Evolutionary conservation across 2,888 invertebrate genomes (phyloP), one percentile per base, ranked within the genome.

Genomic region (Apantesis nais): DNA sequence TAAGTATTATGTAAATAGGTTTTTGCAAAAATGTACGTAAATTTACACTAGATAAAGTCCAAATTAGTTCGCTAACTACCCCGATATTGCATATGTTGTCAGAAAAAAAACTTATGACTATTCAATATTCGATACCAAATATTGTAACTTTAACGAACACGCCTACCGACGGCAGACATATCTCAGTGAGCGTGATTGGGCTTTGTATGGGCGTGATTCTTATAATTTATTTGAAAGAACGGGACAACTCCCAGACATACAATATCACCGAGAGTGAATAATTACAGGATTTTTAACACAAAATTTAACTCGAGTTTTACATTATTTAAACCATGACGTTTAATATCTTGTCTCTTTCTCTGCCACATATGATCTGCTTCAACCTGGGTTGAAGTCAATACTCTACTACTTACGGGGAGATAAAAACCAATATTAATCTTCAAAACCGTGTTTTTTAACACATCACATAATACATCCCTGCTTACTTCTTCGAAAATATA

Each of bases 211-310:
- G n/a, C 52, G 52, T 52, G 52, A 52, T 52, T 52, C 22, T n/a
- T 9, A 52, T 52, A n/a, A 52, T 52, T 52, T n/a, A 52, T 52
- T 52, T 52, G n/a, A n/a, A 52, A 52, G n/a, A 52, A 52, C 52
- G n/a, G 4, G 52, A 52, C 52, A 52, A n/a, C 52, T 52, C 52
- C n/a, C 9, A 3, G 11, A 1, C 52, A n/a, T 52, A 9, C 52
- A 52, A n/a, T 1, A n/a, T n/a, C n/a, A n/a, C 52, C 48, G 11
- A 52, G 52, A 52, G n/a, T 52, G n/a, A n/a, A n/a, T 52, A n/a
- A n/a, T n/a, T 52, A n/a, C 1, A n/a, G 52, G 11, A 1, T n/a
- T n/a, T n/a, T 52, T 52, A 7, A 52, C n/a, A n/a, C 11, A 52
- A 52, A 48, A n/a, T 48, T 8, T 48, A 48, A n/a, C 22, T 48